Conservation (phyloP, 1,140 invertebrate species). For the Caerostris darwini region DNA sequence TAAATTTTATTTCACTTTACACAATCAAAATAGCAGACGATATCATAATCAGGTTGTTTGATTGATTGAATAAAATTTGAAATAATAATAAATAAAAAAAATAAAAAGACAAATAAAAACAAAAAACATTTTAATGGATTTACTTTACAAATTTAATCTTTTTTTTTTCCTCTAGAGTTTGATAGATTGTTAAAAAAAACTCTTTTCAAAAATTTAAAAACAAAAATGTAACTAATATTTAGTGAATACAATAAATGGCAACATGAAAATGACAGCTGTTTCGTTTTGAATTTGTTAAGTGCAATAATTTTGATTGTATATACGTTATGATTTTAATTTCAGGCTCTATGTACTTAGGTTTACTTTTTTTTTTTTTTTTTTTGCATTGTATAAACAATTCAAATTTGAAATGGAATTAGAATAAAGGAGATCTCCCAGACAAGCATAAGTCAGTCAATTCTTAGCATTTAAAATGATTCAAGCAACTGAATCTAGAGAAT, state of each 20-base stretch:
- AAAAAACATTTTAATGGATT: too few species aligned
- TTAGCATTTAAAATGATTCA: conserved; percentile 9
- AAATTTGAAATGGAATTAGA: too few species aligned
- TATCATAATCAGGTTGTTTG: neutral
- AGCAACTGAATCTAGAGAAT: conserved; percentile 12
- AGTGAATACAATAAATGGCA: neutral
- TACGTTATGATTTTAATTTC: neutral
- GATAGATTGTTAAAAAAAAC: neutral
- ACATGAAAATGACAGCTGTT: neutral
- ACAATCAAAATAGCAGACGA: neutral
- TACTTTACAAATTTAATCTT: too few species aligned
- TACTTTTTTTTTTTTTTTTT: neutral
- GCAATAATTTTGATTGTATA: neutral
- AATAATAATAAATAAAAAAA: too few species aligned
- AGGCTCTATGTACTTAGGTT: neutral
- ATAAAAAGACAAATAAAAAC: too few species aligned
- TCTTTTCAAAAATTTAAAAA: neutral
- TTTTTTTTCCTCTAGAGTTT: too few species aligned
- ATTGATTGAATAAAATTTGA: conserved; percentile 1
- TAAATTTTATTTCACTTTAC: too few species aligned
- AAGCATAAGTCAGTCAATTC: neutral
- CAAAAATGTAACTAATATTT: neutral
- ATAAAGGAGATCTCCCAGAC: too few species aligned
- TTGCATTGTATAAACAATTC: too few species aligned
- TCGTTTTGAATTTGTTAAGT: conserved; percentile 11